Conservation (phyloP, 1,140 invertebrate species). For the Drosophila melanica region DNA sequence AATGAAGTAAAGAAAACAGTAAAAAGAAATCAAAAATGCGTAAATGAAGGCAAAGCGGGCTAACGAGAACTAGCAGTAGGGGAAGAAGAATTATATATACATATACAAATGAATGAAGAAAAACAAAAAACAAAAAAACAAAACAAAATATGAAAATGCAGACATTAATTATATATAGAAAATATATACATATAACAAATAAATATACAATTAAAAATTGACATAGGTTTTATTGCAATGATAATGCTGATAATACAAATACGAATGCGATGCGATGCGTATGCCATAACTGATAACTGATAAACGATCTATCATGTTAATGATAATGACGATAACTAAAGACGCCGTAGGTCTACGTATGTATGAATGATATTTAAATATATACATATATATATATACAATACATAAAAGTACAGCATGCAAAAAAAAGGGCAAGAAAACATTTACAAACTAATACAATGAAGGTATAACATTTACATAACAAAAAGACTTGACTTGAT, state of each 20-base stretch:
- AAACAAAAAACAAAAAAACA: slow-evolving; percentile 14
- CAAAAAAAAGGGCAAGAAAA: slow-evolving; percentile 45
- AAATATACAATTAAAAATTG: slow-evolving; percentile 79
- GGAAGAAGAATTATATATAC: slow-evolving; percentile 71
- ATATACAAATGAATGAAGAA: slow-evolving; percentile 62
- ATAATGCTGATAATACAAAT: slow-evolving; percentile 49
- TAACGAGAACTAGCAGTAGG: slow-evolving; percentile 17
- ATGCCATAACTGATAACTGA: slow-evolving; percentile 34
- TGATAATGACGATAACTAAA: slow-evolving; percentile 29
- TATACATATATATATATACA: slow-evolving; percentile 62
- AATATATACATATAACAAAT: slow-evolving; percentile 77
- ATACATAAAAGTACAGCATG: slow-evolving; percentile 39
- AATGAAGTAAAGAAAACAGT: slow-evolving; percentile 32
- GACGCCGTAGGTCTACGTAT: slow-evolving; percentile 36
- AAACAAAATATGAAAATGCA: slow-evolving; percentile 27
- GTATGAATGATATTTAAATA: slow-evolving; percentile 61
- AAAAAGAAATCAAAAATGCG: slow-evolving; percentile 31
- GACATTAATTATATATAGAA: slow-evolving; percentile 69
- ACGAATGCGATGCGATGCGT: slow-evolving; percentile 11
- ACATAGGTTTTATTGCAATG: slow-evolving; percentile 75
- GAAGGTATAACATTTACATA: slow-evolving; percentile 75
- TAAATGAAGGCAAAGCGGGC: slow-evolving; percentile 10
- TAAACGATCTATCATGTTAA: slow-evolving; percentile 11
- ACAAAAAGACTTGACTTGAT: slow-evolving; percentile 81
- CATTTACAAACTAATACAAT: slow-evolving; percentile 68